Evolutionary conservation across 2,797 vertebrate species (phyloP), one percentile per base, ranked within the genome.

Genomic region (Sebastes hubbsi): DNA sequence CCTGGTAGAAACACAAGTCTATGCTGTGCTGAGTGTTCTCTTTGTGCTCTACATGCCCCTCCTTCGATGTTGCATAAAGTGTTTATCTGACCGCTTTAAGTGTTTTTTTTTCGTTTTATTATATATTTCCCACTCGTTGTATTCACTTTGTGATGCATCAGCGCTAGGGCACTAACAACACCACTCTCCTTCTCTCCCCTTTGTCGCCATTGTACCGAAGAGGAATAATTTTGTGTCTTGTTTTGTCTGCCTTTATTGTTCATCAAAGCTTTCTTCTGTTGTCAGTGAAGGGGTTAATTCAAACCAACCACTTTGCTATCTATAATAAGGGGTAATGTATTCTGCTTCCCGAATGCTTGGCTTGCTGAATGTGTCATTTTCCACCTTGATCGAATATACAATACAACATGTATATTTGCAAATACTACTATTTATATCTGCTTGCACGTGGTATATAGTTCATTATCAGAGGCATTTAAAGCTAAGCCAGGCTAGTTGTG

Each of bases 261-360:
- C 81, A 89, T 92, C 86, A 87, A 93, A 89, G 91, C 90, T 87
- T 89, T 89, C 93, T 86, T 90, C 90, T 92, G 90, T 94, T 94
- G 89, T 95, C 92, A 95, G 89, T 92, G 90, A 92, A 91, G 87
- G 89, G 87, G 82, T 95, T 94, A 92, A 90, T 90, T 91, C 94
- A 95, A 92, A 93, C 88, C 93, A 88, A 67, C 93, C 83, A 69
- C 92, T 93, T 91, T 94, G 88, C 89, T 95, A 77, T 94, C 92
- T 95, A 66, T 94, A 89, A 88, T 92, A 89, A 91, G 87, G 90
- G 95, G 94, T 96, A 95, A 96, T 84, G 94, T 95, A 95, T 94
- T 93, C 79, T 91, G 78, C 87, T 89, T 93, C 90, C 88, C 72
- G 87, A 90, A 94, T 95, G 94, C 94, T 88, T 94, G 93, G 87